Conservation (phyloP, 2,888 invertebrate genomes). For the Diaperis boleti region DNA sequence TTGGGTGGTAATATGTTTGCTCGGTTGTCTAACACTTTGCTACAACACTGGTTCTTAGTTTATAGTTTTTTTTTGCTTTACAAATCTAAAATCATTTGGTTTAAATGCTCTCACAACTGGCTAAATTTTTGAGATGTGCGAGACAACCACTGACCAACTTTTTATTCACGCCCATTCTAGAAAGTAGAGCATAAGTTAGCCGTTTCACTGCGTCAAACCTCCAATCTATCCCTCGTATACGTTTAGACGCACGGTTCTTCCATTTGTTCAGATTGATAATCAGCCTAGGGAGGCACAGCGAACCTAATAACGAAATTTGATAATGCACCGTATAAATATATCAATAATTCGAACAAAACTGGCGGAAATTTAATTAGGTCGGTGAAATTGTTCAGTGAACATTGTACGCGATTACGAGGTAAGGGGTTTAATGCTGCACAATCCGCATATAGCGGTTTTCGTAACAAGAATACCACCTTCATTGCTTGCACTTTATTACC, state of each 20-base stretch:
- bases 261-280: constrained; percentile 9
- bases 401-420: constrained; percentile 25
- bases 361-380: constrained; percentile 27
- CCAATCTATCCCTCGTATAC: no score
- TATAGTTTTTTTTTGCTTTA: no score
- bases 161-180: no score
- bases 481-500: constrained; percentile 19
- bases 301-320: background rate
- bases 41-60: no score
- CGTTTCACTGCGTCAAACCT: no score
- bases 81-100: no score
- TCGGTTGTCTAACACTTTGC: no score
- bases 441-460: constrained; percentile 10
- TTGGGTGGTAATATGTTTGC: no score
- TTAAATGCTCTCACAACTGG: no score
- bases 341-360: constrained; percentile 24
- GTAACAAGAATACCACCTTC: constrained; percentile 18
- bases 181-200: no score
- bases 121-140: no score
- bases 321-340: constrained; percentile 13
- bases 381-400: constrained; percentile 15
- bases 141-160: no score
- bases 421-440: constrained; percentile 7
- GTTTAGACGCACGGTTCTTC: background rate
- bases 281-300: background rate